A percentile compares a stretch with the other conserved stretches of the same genome.
Conservation (phyloP, 2,113 vertebrate species). For the Apeltes quadracus region DNA sequence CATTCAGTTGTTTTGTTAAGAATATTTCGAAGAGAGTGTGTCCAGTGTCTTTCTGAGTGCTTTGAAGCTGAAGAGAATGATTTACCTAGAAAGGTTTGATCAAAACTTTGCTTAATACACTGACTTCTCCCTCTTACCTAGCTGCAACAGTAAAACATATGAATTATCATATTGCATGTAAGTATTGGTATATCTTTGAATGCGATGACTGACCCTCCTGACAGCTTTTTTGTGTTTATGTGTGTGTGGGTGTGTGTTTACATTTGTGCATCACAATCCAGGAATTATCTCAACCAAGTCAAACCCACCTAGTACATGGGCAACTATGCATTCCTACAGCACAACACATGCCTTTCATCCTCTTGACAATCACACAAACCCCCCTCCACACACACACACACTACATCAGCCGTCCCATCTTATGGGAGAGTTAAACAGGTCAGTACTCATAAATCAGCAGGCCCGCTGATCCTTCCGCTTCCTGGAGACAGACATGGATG, state of each 20-base stretch:
- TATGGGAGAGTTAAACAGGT: slow-evolving; percentile 63
- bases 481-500: slow-evolving; percentile 46
- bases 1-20: slow-evolving; percentile 1
- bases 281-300: slow-evolving; percentile 45
- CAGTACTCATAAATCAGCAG: slow-evolving; percentile 66
- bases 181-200: too few species aligned
- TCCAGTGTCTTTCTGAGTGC: slow-evolving; percentile 18
- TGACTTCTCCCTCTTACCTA: slow-evolving; percentile 21
- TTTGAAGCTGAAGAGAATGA: slow-evolving; percentile 45
- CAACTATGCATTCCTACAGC: slow-evolving; percentile 27
- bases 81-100: slow-evolving; percentile 60
- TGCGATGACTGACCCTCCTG: neutral
- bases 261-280: slow-evolving; percentile 14
- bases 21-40: neutral
- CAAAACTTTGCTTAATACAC: slow-evolving; percentile 50
- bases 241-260: neutral
- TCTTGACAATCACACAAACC: slow-evolving; percentile 7
- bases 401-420: slow-evolving; percentile 7
- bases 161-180: too few species aligned
- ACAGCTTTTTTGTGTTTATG: neutral
- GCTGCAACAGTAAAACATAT: slow-evolving; percentile 2
- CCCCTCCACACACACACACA: neutral
- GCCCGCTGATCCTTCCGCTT: slow-evolving; percentile 51
- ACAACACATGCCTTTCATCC: slow-evolving; percentile 55
- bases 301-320: slow-evolving; percentile 27